A percentile compares a stretch with the other conserved stretches of the same genome.
These are phyloP conservation scores for Azemiops feae DNA, from an alignment of 2,113 vertebrate species.

Conservation along the genomic window DNA sequence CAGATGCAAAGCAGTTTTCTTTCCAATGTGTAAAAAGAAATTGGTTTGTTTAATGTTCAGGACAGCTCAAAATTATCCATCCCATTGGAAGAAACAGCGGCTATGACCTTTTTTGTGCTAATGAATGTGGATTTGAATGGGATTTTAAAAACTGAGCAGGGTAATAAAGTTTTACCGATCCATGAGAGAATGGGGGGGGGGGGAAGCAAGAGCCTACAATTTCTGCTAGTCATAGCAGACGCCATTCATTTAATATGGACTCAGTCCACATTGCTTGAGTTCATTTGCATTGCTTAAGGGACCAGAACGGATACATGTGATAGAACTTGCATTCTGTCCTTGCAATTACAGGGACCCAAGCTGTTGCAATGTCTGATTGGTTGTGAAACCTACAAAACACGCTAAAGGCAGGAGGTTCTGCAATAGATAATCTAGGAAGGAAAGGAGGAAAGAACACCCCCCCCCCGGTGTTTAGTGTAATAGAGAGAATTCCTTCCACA, in stretches of 20 bases:
- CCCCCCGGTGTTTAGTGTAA: not conserved
- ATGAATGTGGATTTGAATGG: constrained; percentile 26
- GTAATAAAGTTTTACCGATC: constrained; percentile 36
- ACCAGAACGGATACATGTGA: not conserved
- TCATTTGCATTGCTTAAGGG: not conserved
- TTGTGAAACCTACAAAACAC: not conserved
- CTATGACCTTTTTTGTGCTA: not conserved
- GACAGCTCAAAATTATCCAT: not conserved
- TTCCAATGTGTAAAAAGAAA: constrained; percentile 38
- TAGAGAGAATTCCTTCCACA: not conserved
- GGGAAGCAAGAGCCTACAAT: constrained; percentile 8
- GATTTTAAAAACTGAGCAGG: constrained; percentile 22
- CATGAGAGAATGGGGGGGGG: not conserved
- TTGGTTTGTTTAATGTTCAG: constrained; percentile 39
- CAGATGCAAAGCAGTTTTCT: constrained; percentile 10
- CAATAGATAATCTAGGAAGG: not conserved
- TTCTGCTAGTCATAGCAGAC: constrained; percentile 2
- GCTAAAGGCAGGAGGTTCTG: not conserved
- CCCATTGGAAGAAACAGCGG: constrained; percentile 31
- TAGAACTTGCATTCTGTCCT: not conserved
- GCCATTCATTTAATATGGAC: constrained; percentile 20
- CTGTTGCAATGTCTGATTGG: not conserved
- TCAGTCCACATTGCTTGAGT: constrained; percentile 13
- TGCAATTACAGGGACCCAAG: not conserved
- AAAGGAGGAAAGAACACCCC: not conserved